Conservation (phyloP, 2,888 invertebrate species). For the Taenaris catops region DNA sequence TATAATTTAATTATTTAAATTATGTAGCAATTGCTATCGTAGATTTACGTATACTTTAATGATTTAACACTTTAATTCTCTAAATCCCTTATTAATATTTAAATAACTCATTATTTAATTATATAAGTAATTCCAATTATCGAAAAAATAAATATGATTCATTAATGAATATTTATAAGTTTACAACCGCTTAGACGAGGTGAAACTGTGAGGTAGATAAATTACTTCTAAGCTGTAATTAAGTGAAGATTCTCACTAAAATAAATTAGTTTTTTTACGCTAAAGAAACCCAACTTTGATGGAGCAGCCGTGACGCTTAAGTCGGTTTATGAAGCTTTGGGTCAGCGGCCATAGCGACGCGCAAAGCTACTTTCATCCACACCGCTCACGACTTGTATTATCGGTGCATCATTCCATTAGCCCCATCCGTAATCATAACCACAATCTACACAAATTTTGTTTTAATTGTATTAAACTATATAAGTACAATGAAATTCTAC, state of each 20-base stretch:
- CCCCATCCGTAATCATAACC: slow-evolving; percentile 23
- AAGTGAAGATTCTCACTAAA: slow-evolving; percentile 8
- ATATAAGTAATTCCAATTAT: too few species aligned
- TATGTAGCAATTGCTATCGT: too few species aligned
- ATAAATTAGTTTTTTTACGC: slow-evolving; percentile 10
- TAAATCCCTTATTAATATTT: too few species aligned
- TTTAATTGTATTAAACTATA: slow-evolving; percentile 19
- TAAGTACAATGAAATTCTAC: not conserved
- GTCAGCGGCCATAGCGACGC: slow-evolving; percentile 27
- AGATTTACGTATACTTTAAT: too few species aligned
- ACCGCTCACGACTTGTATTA: slow-evolving; percentile 31
- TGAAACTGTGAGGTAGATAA: slow-evolving; percentile 5
- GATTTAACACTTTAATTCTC: too few species aligned
- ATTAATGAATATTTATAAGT: slow-evolving; percentile 1
- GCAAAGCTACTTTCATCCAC: slow-evolving; percentile 34
- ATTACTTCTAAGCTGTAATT: slow-evolving; percentile 9
- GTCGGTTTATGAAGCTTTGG: slow-evolving; percentile 25
- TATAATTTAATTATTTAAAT: too few species aligned
- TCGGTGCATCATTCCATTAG: slow-evolving; percentile 32
- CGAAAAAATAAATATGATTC: not conserved
- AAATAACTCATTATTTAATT: too few species aligned
- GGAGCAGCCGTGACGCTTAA: slow-evolving; percentile 18
- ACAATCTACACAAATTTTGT: slow-evolving; percentile 23
- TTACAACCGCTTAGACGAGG: not conserved
- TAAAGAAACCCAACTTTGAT: slow-evolving; percentile 9